Base-by-base conservation (phyloP, 2,797 vertebrate species). In the Phyllotis vaccarum region DNA sequence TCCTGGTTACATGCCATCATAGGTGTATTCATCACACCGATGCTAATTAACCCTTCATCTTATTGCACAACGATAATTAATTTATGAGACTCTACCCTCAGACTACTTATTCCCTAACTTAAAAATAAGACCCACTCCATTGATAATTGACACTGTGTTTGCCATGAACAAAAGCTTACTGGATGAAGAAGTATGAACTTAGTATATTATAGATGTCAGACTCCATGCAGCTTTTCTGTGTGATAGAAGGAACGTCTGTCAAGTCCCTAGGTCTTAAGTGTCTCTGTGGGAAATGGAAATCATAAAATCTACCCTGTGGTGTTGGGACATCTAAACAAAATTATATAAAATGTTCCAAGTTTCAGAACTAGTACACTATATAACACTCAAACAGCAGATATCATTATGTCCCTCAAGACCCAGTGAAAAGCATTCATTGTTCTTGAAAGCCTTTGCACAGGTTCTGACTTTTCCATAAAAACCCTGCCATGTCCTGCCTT, bases 321-420 rank as follows among this genome's bases (percentile, higher is more conserved):
- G 31, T 64, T 37, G 21, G 75, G 60, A 94, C 66, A 74, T 62
- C 60, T 89, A 91, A 93, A 82, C 8, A 24, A 94, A 96, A 94
- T 43, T 9, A 56, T 54, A 34, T 43, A 2, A 60, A 58, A 66
- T 40, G 7, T 37, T 29, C 64, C 34, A 72, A 68, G 21, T 86
- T 46, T 93, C 31, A 79, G 40, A 1, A 75, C 52, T 49, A 85
- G 5, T 34, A 10, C 34, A 12, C 8, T 34, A 43, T 6, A 31
- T 40, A 85, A 56, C 43, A n/a, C 13, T 76, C 54, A 90, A 40
- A 52, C 6, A 1, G 40, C 62, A 0, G 40, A 79, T 54, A 13
- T 31, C 43, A 49, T 37, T n/a, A 19, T 52, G 40, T 34, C 46
- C n/a, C 80, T 92, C 1, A 22, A 81, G 64, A 58, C 3, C 1